Percentiles rank a stretch among this genome's conserved stretches.
These are phyloP conservation scores for Phylloscopus whistleri DNA, from an alignment of 2,113 vertebrate genomes.

Conservation along the genomic window DNA sequence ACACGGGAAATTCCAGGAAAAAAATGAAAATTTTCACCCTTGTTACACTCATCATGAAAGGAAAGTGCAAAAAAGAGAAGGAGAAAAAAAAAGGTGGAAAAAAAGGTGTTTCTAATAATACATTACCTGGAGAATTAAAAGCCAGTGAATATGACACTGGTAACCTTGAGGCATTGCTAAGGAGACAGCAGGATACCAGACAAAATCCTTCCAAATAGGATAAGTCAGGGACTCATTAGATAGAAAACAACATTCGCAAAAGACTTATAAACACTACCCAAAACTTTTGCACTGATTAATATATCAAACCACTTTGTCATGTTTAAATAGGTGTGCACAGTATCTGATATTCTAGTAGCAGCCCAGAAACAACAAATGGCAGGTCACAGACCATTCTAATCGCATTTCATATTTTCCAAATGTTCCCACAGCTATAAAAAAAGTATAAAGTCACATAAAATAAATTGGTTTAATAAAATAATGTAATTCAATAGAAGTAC, in stretches of 20 bases:
- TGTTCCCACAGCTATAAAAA: background rate
- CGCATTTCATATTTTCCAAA: background rate
- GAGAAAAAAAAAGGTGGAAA: background rate
- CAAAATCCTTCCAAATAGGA: background rate
- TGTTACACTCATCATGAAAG: rapidly evolving
- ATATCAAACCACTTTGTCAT: background rate
- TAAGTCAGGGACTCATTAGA: background rate
- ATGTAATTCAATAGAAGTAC: background rate
- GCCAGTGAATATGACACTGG: background rate
- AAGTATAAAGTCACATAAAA: background rate
- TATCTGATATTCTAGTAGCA: background rate
- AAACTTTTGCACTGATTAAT: background rate
- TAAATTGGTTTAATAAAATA: background rate
- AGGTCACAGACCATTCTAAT: background rate
- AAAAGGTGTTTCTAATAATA: background rate
- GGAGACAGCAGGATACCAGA: background rate
- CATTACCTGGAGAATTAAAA: background rate
- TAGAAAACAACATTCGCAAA: background rate
- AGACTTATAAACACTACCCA: background rate
- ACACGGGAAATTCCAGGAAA: background rate
- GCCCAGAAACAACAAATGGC: background rate
- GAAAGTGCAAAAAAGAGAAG: background rate
- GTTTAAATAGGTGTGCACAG: background rate
- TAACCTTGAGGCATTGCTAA: background rate
- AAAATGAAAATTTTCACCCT: background rate